Base-by-base conservation (phyloP, 2,797 vertebrate species). In the Pangasius larnaudii region DNA sequence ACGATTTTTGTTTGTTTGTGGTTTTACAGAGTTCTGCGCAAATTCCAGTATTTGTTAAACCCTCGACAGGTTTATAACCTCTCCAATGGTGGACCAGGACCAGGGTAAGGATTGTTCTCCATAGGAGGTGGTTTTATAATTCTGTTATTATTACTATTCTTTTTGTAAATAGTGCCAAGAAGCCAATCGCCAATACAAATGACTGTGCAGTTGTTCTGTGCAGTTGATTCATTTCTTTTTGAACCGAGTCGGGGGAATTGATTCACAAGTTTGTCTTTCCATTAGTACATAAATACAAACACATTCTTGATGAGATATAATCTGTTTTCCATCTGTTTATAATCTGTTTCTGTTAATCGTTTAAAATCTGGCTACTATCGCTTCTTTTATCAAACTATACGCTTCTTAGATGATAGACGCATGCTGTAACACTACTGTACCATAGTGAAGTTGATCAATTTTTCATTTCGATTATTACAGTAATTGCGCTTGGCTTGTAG, bases 31-130 rank as follows among this genome's bases (percentile, higher is more conserved):
- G 97, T 99, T 84, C 95, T 98, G 89, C 95, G 97, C 87, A 98
- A 98, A 92, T 97, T 98, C 93, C 98, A 98, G 90, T 97, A 97
- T 89, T 93, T 98, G 78, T 95, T 99, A 85, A 99, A 99, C 92
- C 98, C 98, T 39, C 96, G 97, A 67, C 98, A 99, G 92, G 97
- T 99, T 39, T 98, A 97, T 92, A 97, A 98, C 93, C 95, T 99
- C 49, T 92, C 94, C 74, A 96, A 95, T 8, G 97, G 97, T 42
- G 98, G 97, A 59, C 98, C 98, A 6, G 94, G 93, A 74, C 94
- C 96, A 11, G 98, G 98, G 98, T 98, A 95, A 89, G 69, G 22
- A n/a, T 27, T 77, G n/a, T 61, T 56, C 33, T 92, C 89, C 14
- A 6, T 33, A 18, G 14, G 18, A 58, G 30, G 6, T 77, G 49